These are phyloP conservation scores for Limnephilus marmoratus DNA, from an alignment of 2,888 invertebrate species.

Conservation along the genomic window DNA sequence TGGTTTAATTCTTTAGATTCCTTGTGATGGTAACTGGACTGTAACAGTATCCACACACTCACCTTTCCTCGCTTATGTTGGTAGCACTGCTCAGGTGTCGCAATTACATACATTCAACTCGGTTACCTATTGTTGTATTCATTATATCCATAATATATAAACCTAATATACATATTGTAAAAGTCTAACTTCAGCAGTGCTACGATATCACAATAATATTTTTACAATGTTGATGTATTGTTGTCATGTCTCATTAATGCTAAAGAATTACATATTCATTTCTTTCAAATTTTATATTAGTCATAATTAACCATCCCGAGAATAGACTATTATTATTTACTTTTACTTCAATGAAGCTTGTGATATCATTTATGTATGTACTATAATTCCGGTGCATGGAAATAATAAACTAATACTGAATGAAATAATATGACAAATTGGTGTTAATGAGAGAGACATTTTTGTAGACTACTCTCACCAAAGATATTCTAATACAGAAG, in stretches of 20 bases:
- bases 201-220: slow-evolving; percentile 31
- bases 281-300: not conserved
- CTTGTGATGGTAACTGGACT: slow-evolving; percentile 69
- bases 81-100: slow-evolving; percentile 36
- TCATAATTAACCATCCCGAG: not conserved
- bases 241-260: not conserved
- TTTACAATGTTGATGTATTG: slow-evolving; percentile 4
- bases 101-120: not conserved
- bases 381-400: not conserved
- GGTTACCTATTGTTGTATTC: too few species aligned
- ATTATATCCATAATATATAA: not conserved
- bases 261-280: not conserved
- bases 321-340: not conserved
- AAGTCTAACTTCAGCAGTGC: slow-evolving; percentile 26
- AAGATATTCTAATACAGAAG: too few species aligned
- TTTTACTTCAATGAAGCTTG: not conserved
- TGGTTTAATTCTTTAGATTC: slow-evolving; percentile 52
- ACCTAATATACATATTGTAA: not conserved
- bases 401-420: not conserved
- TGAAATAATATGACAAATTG: not conserved
- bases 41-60: slow-evolving; percentile 75
- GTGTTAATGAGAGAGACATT: not conserved
- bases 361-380: not conserved
- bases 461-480: not conserved
- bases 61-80: slow-evolving; percentile 74